Evolutionary conservation across 2,888 invertebrate genomes (phyloP).

Genomic region (Drosophila tripunctata): DNA sequence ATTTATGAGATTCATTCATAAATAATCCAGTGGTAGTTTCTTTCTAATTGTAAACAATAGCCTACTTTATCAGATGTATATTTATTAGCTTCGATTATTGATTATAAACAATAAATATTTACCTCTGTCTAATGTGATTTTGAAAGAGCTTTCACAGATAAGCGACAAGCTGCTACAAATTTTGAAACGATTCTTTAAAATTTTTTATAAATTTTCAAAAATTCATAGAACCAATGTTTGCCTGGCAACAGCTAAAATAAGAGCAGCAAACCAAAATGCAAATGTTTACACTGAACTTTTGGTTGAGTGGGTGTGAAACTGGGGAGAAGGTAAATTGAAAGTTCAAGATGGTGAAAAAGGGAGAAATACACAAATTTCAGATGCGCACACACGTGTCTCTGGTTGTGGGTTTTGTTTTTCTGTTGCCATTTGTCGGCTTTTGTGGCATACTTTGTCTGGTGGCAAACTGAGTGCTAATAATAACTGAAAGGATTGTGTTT

Average conservation of each 20-base stretch:
- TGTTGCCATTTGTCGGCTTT: slow-evolving; percentile 24
- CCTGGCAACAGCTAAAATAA: slow-evolving; percentile 29
- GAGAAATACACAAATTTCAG: slow-evolving; percentile 15
- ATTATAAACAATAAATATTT: slow-evolving; percentile 48
- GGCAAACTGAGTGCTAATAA: slow-evolving; percentile 46
- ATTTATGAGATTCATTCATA: slow-evolving; percentile 65
- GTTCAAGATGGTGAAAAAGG: not conserved
- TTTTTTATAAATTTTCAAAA: not conserved
- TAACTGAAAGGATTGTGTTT: slow-evolving; percentile 52
- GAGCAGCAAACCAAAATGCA: slow-evolving; percentile 39
- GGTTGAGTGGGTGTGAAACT: slow-evolving; percentile 42
- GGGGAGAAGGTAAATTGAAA: slow-evolving; percentile 14
- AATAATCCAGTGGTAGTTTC: slow-evolving; percentile 32
- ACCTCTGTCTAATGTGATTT: slow-evolving; percentile 35
- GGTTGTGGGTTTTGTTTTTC: slow-evolving; percentile 15
- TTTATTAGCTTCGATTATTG: slow-evolving; percentile 51
- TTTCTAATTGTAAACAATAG: slow-evolving; percentile 47
- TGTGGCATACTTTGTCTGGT: slow-evolving; percentile 6
- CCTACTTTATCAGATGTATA: slow-evolving; percentile 21
- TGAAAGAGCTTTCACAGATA: slow-evolving; percentile 60
- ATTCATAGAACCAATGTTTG: not conserved
- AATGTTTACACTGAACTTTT: slow-evolving; percentile 59
- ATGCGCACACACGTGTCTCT: slow-evolving; percentile 60
- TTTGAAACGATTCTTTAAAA: not conserved
- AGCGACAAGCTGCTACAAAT: slow-evolving; percentile 46